Percentiles rank a stretch among this genome's conserved stretches.
Evolutionary conservation across 53 echinoderm and acorn worm genomes (phyloP).

Genomic region (Echinarachnius parma): DNA sequence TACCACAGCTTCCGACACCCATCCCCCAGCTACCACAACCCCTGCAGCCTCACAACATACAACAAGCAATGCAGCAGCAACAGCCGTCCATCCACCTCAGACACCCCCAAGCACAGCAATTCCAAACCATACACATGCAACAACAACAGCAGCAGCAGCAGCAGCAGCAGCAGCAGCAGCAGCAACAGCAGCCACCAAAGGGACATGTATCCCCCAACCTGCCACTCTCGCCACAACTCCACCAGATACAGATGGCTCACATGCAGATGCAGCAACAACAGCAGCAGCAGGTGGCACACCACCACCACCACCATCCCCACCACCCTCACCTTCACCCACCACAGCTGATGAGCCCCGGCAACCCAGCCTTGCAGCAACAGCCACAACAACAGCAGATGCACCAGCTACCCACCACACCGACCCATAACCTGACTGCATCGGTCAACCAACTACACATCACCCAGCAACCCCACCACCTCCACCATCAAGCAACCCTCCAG

Average conservation of each 20-base stretch:
- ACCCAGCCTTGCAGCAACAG: constrained; percentile 30
- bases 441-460: constrained; percentile 81
- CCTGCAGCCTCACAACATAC: constrained; percentile 45
- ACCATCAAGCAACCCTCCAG: constrained; percentile 73
- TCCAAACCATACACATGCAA: constrained; percentile 28
- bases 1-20: constrained; percentile 27
- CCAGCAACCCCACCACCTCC: constrained; percentile 86
- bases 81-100: constrained; percentile 50
- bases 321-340: constrained; percentile 20
- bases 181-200: constrained; percentile 8
- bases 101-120: constrained; percentile 48
- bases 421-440: constrained; percentile 65
- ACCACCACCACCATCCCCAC: constrained; percentile 38
- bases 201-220: constrained; percentile 33
- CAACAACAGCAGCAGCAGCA: constrained; percentile 39
- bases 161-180: constrained; percentile 37
- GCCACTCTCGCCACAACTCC: constrained; percentile 27
- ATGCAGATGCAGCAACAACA: constrained; percentile 53
- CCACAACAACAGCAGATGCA: constrained; percentile 59
- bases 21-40: constrained; percentile 46
- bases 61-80: constrained; percentile 40
- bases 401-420: constrained; percentile 42
- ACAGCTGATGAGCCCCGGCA: constrained; percentile 11
- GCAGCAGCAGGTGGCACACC: constrained; percentile 25
- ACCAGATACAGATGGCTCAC: constrained; percentile 44